phyloP scores from a whole-genome alignment of 2,888 invertebrate genomes.

The Oxystoma pomonae region DNA sequence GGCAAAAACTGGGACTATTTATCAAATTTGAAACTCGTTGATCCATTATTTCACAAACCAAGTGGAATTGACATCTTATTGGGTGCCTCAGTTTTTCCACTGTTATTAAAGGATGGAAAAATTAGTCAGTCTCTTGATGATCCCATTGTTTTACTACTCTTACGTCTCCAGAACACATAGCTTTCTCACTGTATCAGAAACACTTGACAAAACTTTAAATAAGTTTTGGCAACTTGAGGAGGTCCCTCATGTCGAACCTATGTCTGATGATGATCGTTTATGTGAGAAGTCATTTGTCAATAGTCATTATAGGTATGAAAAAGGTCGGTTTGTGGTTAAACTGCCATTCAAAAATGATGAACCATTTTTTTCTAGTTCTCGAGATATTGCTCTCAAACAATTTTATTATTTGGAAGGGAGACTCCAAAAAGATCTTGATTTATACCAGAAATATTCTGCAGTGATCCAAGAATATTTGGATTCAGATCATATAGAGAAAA shows the following conservation, averaged over 20 bases:
- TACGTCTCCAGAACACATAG: neutral
- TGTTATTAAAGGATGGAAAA: neutral
- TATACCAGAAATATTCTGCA: neutral
- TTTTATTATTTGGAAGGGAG: neutral
- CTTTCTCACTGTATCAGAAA: neutral
- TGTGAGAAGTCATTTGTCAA: neutral
- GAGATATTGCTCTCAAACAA: constrained; percentile 1
- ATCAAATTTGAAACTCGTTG: neutral
- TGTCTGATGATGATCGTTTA: neutral
- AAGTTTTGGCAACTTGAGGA: constrained; percentile 2
- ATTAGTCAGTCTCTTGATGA: neutral
- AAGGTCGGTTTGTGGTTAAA: neutral
- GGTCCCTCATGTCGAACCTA: neutral
- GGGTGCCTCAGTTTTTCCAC: neutral
- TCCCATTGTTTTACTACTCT: neutral
- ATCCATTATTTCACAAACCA: neutral
- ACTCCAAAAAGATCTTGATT: neutral
- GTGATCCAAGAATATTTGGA: neutral
- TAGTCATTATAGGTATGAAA: neutral
- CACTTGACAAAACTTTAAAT: neutral
- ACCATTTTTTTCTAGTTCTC: neutral
- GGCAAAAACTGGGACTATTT: neutral
- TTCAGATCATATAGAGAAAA: neutral
- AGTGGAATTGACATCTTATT: neutral
- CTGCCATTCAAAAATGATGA: neutral